phyloP scores from a whole-genome alignment of 2,888 invertebrate species.

The Galerucella calmariensis region DNA sequence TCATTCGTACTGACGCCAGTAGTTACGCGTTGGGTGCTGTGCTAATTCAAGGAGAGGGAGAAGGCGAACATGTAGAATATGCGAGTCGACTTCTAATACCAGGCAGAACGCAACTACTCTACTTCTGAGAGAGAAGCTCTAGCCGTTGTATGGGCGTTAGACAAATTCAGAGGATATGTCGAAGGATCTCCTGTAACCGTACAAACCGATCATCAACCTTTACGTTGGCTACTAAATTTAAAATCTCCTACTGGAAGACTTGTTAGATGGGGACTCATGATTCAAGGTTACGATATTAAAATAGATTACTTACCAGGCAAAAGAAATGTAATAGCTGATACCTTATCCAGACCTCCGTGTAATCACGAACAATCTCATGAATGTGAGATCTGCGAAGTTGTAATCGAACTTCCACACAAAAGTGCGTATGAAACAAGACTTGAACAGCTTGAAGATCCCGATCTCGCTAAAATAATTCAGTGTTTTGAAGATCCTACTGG shows the following conservation, averaged over 20 bases:
- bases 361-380: conserved; percentile 3
- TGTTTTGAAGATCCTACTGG: conserved; percentile 36
- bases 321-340: conserved; percentile 57
- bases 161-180: too few relatives aligned
- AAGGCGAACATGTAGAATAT: conserved; percentile 43
- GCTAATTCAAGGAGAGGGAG: conserved; percentile 45
- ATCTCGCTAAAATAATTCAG: conserved; percentile 48
- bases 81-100: conserved; percentile 32
- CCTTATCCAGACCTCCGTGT: conserved; percentile 50
- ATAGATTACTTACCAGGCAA: conserved; percentile 59
- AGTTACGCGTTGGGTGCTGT: conserved; percentile 46
- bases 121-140: conserved; percentile 39
- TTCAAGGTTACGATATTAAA: conserved; percentile 58
- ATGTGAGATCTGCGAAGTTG: conserved; percentile 18
- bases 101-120: conserved; percentile 53
- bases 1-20: conserved; percentile 49
- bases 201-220: too few relatives aligned
- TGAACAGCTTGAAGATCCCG: conserved; percentile 38
- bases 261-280: conserved; percentile 48
- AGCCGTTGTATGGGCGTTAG: too few relatives aligned
- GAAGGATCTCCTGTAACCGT: too few relatives aligned
- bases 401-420: conserved; percentile 23
- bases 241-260: too few relatives aligned
- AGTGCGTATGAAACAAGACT: conserved; percentile 27
- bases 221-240: too few relatives aligned